Percentiles rank a stretch among this genome's conserved stretches.
phyloP scores from a whole-genome alignment of 2,797 vertebrate genomes.

The Triplophysa yarkandensis region DNA sequence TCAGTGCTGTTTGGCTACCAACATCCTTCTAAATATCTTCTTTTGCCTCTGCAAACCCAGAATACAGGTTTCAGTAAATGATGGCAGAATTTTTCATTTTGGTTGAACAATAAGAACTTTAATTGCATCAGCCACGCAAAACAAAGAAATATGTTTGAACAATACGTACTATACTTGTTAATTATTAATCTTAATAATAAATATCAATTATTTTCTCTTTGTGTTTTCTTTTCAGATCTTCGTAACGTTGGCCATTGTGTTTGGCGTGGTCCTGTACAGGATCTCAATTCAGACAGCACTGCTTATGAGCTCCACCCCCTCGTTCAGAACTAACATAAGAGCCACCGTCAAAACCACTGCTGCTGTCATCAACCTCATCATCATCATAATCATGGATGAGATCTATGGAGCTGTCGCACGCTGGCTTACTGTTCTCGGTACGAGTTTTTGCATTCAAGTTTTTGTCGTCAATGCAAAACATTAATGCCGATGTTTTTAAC shows the following conservation, averaged over 20 bases:
- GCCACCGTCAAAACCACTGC: constrained; percentile 93
- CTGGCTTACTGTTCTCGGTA: constrained; percentile 91
- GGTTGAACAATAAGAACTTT: no score
- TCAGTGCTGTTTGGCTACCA: no score
- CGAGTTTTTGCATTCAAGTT: constrained; percentile 59
- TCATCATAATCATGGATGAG: constrained; percentile 96
- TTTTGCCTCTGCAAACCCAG: no score
- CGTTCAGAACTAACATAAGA: constrained; percentile 84
- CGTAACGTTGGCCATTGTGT: constrained; percentile 89
- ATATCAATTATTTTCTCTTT: background rate
- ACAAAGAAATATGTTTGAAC: no score
- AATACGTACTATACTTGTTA: no score
- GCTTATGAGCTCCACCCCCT: constrained; percentile 84
- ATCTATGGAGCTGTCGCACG: constrained; percentile 87
- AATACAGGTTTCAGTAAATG: no score
- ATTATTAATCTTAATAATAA: no score
- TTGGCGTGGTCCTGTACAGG: constrained; percentile 93
- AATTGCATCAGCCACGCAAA: no score
- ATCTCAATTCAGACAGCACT: constrained; percentile 90
- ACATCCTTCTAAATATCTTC: no score
- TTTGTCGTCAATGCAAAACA: background rate
- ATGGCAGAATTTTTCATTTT: no score
- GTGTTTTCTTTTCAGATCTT: constrained; percentile 74
- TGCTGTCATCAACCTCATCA: constrained; percentile 92
- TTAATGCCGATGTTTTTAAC: constrained; percentile 25